Conservation (phyloP, 1,140 invertebrate species). For the Dendroctonus ponderosae region DNA sequence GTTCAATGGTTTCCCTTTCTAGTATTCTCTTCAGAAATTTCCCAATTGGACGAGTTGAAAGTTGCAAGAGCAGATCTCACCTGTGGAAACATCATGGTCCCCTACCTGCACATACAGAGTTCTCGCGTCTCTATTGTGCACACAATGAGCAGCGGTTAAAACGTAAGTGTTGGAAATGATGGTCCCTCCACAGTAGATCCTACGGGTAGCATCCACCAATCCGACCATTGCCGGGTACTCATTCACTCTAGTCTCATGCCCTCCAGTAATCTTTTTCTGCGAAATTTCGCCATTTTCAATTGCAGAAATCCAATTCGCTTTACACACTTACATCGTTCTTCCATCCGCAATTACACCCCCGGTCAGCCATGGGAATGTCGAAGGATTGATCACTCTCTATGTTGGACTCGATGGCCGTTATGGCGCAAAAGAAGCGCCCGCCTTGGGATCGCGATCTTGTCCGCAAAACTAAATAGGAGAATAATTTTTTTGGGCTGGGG, state of each 20-base stretch:
- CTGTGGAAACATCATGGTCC: conserved; percentile 37
- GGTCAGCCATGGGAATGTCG: conserved; percentile 16
- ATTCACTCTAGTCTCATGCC: conserved; percentile 58
- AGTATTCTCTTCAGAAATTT: too few species aligned
- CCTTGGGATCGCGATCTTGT: conserved; percentile 43
- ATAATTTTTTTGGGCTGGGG: not conserved
- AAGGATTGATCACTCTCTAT: not conserved
- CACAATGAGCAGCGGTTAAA: conserved; percentile 70
- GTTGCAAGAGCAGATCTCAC: conserved; percentile 13
- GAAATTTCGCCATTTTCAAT: not conserved
- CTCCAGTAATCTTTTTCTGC: conserved; percentile 59
- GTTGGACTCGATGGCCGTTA: conserved; percentile 46
- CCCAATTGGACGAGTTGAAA: too few species aligned
- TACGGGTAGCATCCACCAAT: conserved; percentile 50
- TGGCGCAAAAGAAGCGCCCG: conserved; percentile 55
- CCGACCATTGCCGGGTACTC: conserved; percentile 68
- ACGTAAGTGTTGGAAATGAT: conserved; percentile 63
- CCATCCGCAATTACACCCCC: conserved; percentile 53
- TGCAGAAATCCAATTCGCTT: not conserved
- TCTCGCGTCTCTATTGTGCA: conserved; percentile 37
- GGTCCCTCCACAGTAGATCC: conserved; percentile 63
- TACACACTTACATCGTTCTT: conserved; percentile 41
- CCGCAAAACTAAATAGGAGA: conserved; percentile 6
- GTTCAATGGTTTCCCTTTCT: too few species aligned
- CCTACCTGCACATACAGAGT: conserved; percentile 57